Base-by-base conservation (phyloP, 2,797 vertebrate genomes). In the Picus viridis region DNA sequence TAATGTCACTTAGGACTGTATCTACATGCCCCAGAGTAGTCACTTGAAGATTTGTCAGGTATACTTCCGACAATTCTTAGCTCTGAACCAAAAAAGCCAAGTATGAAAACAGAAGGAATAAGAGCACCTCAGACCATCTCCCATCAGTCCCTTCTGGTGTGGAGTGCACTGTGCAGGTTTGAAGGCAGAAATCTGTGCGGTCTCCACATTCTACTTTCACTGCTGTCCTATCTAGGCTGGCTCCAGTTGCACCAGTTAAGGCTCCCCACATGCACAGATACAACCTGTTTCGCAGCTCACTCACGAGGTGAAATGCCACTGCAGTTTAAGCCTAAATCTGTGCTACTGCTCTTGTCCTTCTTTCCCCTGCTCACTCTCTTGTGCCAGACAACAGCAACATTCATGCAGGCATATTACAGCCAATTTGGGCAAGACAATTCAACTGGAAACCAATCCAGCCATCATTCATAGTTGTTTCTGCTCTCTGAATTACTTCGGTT, bases 141-240 rank as follows among this genome's bases (percentile, higher is more conserved):
- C 43, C 26, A n/a, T 13, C 43, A 23, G n/a, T 29, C 34, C 17
- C 34, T 53, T 80, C 29, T 57, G 72, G 43, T 2, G 0, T 9
- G 17, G 24, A 32, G 27, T 7, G 10, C 22, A 51, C 0, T 0
- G 20, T 41, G 20, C 8, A 24, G 62, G 18, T 22, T 30, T 2
- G 2, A 74, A 19, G 53, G 10, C 32, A 79, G 32, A 53, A 7
- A 47, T 16, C 9, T 29, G 6, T 14, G 17, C 17, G 22, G 27
- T 17, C 14, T 67, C 43, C 26, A 41, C 30, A 22, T 75, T 68
- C 74, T 73, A 23, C 36, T 90, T 41, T 41, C 41, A 8, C 18
- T 47, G 30, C 4, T 41, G 45, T 59, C 36, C n/a, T 22, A 20
- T 7, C 57, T 18, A 17, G 45, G 30, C 9, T 58, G 62, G 57